Conservation (phyloP, 30 jellyfish, hydroid and myxozoan genomes). For the Nemopilema nomurai region DNA sequence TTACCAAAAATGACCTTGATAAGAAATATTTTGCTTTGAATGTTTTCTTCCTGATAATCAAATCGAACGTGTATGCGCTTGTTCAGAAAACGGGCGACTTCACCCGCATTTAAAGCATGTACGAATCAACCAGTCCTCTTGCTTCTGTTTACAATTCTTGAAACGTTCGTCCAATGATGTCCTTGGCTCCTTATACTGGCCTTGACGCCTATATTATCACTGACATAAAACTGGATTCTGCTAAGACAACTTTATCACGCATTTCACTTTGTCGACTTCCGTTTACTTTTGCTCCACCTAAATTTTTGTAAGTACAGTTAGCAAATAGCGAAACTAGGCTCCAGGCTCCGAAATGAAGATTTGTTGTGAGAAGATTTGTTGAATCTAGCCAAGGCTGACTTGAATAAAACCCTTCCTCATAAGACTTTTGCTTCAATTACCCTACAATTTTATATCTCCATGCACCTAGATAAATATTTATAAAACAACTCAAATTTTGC, state of each 20-base stretch:
- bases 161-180: not conserved
- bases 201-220: not conserved
- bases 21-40: not conserved
- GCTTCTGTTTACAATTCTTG: not conserved
- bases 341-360: slow-evolving; percentile 50
- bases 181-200: not conserved
- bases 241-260: not conserved
- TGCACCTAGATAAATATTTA: no score
- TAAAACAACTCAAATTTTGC: not conserved
- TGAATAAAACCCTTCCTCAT: no score
- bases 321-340: slow-evolving; percentile 23
- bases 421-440: no score
- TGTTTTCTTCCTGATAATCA: not conserved
- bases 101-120: not conserved
- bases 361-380: no score
- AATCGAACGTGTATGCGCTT: not conserved
- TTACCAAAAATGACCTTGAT: not conserved
- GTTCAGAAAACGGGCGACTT: not conserved
- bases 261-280: slow-evolving; percentile 30
- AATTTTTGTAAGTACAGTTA: slow-evolving; percentile 14
- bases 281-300: slow-evolving; percentile 61
- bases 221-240: not conserved
- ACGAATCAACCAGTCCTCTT: not conserved
- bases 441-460: no score
- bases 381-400: no score